Evolutionary conservation across 2,888 invertebrate species (phyloP), one percentile per base, ranked within the genome.

Genomic region (Chelonus formosanus): DNA sequence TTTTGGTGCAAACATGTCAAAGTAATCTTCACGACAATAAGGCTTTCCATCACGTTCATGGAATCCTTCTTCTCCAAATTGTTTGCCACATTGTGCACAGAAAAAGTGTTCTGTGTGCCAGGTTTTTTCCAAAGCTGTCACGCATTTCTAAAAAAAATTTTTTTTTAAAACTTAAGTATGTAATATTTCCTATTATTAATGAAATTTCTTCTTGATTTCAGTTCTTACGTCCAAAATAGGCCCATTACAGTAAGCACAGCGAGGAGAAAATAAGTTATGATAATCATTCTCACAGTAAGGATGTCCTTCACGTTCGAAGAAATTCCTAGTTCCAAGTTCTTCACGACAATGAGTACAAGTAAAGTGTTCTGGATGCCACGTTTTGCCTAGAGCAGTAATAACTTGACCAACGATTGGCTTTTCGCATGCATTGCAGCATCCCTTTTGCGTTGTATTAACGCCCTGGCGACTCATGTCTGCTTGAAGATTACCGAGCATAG

Each of bases 61-160:
- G 89, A 98, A 98, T 47, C 98, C 98, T 70, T 97, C 97, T 77
- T 98, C 97, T 7, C 97, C 98, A 82, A 98, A 97, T 83, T 95
- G 95, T 82, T 95, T 94, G 52, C 97, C 97, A 84, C 98, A 98
- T 81, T 97, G 96, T 71, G 96, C 95, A 86, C 98, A 98, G 88
- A 97, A 95, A 89, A 98, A 98, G 86, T 98, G 98, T 84, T 98
- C 98, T 78, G 97, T 96, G 84, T 98, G 98, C 97, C 97, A 98
- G 73, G 97, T 97, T 86, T 95, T 95, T 84, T 97, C 97, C 84
- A 98, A 86, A 6, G 98, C 98, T 2, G 97, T 97, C 70, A 98
- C 96, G 87, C 98, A 98, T 95, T 98, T 97, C 97, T 97, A 88
- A 66, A 88, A 77, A 76, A 79, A 48, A 55, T 58, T 40, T 20